These are phyloP conservation scores for Riparia riparia DNA, from an alignment of 2,113 vertebrate species.

Conservation along the genomic window DNA sequence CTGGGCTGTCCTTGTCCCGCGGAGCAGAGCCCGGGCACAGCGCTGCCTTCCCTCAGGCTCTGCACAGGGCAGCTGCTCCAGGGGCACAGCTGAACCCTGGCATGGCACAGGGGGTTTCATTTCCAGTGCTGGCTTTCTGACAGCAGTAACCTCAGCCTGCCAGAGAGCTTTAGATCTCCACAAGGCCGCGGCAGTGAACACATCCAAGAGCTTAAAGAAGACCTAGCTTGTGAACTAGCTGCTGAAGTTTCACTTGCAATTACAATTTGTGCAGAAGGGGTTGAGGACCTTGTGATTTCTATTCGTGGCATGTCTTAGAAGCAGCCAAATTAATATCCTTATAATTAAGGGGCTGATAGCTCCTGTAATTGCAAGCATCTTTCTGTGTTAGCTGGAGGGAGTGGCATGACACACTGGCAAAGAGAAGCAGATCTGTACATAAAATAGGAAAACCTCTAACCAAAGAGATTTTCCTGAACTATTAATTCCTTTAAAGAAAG, in stretches of 20 bases:
- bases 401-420: neutral
- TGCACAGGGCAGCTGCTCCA: neutral
- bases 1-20: neutral
- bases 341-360: conserved; percentile 35
- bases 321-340: conserved; percentile 52
- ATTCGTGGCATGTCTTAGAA: conserved; percentile 15
- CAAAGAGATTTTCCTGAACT: neutral
- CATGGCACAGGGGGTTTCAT: neutral
- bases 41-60: neutral
- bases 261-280: neutral
- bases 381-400: conserved; percentile 18
- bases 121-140: neutral
- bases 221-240: neutral
- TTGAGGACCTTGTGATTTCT: conserved; percentile 17
- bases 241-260: conserved; percentile 12
- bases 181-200: neutral
- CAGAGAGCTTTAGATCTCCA: neutral
- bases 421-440: neutral
- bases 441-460: neutral
- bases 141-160: neutral
- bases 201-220: neutral
- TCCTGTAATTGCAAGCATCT: conserved; percentile 18
- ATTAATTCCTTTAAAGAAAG: neutral
- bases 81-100: neutral
- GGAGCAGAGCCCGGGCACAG: neutral